Conservation (phyloP, 2,797 vertebrate species). For the Argya squamiceps region DNA sequence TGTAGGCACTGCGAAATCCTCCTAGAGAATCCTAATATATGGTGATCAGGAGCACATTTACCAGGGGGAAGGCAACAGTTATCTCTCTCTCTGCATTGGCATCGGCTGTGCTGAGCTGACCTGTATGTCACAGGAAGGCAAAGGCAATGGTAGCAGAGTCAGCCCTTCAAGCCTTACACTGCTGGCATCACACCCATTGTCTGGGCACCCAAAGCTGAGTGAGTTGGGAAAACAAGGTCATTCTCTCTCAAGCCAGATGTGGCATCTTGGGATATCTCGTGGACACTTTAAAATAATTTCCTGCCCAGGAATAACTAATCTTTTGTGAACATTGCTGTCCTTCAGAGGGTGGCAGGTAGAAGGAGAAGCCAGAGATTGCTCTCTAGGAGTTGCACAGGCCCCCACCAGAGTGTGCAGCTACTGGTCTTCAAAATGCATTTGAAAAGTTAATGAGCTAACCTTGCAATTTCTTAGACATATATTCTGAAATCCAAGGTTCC, state of each 20-base stretch:
- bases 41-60: neutral
- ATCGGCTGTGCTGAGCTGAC: neutral
- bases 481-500: neutral
- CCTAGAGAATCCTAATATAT: neutral
- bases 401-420: neutral
- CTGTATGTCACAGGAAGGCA: neutral
- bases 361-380: neutral
- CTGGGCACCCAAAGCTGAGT: fast-evolving
- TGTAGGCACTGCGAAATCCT: neutral
- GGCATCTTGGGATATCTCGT: neutral
- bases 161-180: neutral
- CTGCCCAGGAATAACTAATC: neutral
- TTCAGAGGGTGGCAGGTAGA: neutral
- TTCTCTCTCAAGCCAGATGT: neutral
- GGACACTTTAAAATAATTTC: neutral
- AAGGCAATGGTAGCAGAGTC: neutral
- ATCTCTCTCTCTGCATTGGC: neutral
- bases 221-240: neutral
- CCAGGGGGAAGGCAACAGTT: neutral
- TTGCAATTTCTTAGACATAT: neutral
- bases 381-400: neutral
- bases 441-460: neutral
- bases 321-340: neutral
- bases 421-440: neutral
- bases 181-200: neutral